A percentile compares a stretch with the other conserved stretches of the same genome.
Conservation (phyloP, 1,140 invertebrate genomes). For the Fopius arisanus region DNA sequence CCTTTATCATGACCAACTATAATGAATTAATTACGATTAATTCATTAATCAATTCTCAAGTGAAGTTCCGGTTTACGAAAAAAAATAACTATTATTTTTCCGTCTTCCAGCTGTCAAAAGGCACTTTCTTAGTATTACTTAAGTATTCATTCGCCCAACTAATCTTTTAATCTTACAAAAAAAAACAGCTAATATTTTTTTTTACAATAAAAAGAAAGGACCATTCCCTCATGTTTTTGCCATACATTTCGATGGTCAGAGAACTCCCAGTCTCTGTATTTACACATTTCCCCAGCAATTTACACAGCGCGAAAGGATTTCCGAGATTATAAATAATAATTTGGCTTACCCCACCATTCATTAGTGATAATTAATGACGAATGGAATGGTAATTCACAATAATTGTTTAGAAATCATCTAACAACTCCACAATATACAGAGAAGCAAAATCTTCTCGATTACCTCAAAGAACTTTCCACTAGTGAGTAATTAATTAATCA, state of each 20-base stretch:
- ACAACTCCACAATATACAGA: no score
- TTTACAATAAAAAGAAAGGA: background rate
- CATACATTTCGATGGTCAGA: background rate
- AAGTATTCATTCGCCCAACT: constrained; percentile 19
- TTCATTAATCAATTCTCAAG: background rate
- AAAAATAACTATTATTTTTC: constrained; percentile 1
- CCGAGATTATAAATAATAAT: background rate
- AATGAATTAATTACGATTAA: background rate
- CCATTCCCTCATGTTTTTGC: background rate
- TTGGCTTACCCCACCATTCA: background rate
- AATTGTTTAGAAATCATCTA: no score
- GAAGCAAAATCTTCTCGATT: no score
- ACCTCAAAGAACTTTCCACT: no score
- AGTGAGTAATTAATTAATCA: background rate
- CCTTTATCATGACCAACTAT: background rate
- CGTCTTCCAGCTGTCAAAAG: constrained; percentile 19
- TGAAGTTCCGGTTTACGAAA: background rate
- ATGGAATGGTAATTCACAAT: no score
- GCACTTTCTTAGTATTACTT: constrained; percentile 30
- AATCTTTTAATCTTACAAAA: background rate
- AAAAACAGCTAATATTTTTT: background rate
- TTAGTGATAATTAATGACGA: no score
- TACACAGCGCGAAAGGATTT: background rate
- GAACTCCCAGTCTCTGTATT: background rate
- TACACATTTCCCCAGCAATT: background rate